Conservation (phyloP, 2,888 invertebrate genomes). For the Chromoteleia sp. region DNA sequence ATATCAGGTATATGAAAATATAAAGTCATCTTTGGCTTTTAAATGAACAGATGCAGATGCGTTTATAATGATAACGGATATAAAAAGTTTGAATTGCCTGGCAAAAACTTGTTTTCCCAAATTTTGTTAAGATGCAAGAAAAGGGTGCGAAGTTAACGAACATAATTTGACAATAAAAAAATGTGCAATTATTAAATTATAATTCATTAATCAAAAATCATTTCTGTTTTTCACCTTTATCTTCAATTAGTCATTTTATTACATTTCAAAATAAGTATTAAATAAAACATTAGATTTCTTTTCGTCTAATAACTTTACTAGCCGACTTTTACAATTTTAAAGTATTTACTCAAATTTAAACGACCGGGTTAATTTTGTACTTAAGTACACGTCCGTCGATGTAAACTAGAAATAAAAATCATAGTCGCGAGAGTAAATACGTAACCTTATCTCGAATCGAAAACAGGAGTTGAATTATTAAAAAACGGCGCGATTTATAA, state of each 20-base stretch:
- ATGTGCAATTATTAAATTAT: neutral
- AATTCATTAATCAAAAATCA: neutral
- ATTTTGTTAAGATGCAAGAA: neutral
- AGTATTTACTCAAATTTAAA: neutral
- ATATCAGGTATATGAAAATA: conserved; percentile 4
- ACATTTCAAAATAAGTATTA: neutral
- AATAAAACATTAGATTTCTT: conserved; percentile 3
- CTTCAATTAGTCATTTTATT: neutral
- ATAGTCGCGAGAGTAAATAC: neutral
- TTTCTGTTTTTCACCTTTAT: neutral
- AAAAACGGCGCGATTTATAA: neutral
- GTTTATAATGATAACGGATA: conserved; percentile 18
- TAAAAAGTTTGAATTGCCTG: conserved; percentile 18
- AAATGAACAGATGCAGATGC: neutral
- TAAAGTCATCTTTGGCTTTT: neutral
- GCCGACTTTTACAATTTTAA: conserved; percentile 11
- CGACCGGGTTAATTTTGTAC: conserved; percentile 7
- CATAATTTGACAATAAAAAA: neutral
- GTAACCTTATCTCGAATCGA: neutral
- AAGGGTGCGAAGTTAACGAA: neutral
- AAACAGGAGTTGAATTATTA: neutral
- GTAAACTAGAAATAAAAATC: neutral
- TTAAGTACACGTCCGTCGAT: conserved; percentile 3
- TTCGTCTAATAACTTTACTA: conserved; percentile 5
- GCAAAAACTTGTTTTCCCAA: conserved; percentile 5